Base-by-base conservation (phyloP, 2,888 invertebrate species). In the Lasioglossum calceatum region DNA sequence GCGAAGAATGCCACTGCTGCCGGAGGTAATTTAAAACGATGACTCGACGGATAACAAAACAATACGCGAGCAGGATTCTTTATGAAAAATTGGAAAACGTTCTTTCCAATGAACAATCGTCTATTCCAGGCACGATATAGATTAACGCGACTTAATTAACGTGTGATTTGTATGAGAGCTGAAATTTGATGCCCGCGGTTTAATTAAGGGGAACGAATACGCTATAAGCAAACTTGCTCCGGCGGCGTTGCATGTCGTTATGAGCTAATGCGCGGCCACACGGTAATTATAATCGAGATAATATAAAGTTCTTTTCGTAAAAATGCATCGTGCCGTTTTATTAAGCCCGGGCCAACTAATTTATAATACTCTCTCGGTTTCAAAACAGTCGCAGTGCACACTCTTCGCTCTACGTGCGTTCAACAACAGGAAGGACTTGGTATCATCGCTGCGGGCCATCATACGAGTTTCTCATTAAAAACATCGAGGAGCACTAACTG, bases 401-500 rank as follows among this genome's bases (percentile, higher is more conserved):
- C 89, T 78, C 83, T 76, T 76, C 89, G 83, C 79, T 79, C 72
- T 83, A 89, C 90, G 83, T 84, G 82, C 87, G 89, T 61, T 74
- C 64, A 54, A 77, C 72, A 77, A 71, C 72, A 76, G 87, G 74
- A 75, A 81, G 75, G 84, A 71, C 50, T 32, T 73, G 71, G 39
- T 76, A 73, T 86, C 73, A 61, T 82, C 64, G 72, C 79, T 75
- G 84, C 84, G 84, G 82, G 84, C 50, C 70, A 54, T 79, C 77
- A 39, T 80, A 79, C 79, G 80, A 79, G 64, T 86, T 72, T 79
- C 70, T 84, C 77, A 73, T 85, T 74, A 88, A 89, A 58, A 83
- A 91, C 89, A 91, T 75, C 78, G 86, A 91, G 80, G 91, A 92
- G 88, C 91, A 91, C 91, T 92, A 91, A 92, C 89, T 92, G 93